A percentile compares a stretch with the other conserved stretches of the same genome.
Conservation (phyloP, 2,888 invertebrate species). For the Lumbricus terrestris region DNA sequence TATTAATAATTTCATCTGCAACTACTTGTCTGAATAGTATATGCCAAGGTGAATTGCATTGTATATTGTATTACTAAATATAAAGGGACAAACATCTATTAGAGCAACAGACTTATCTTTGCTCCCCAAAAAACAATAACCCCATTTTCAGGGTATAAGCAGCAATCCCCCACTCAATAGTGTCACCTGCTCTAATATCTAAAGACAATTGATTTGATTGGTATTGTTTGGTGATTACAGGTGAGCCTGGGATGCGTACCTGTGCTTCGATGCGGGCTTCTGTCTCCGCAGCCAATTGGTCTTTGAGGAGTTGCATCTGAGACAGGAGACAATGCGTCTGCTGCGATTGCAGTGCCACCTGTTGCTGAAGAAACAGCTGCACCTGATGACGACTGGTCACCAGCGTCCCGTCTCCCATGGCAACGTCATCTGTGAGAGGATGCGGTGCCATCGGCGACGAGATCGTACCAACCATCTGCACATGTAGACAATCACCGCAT, state of each 20-base stretch:
- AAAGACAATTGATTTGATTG: not conserved
- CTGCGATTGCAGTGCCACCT: slow-evolving; percentile 88
- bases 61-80: not conserved
- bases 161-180: not conserved
- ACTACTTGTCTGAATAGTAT: too few relatives aligned
- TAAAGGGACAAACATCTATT: not conserved
- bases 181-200: not conserved
- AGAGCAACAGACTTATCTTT: not conserved
- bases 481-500: not conserved
- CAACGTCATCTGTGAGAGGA: not conserved
- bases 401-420: slow-evolving; percentile 45
- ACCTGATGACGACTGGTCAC: slow-evolving; percentile 71
- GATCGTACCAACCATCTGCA: not conserved
- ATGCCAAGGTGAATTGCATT: too few relatives aligned
- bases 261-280: not conserved
- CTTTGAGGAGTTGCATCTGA: slow-evolving; percentile 80
- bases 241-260: not conserved
- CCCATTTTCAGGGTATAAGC: not conserved
- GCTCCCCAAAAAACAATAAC: not conserved
- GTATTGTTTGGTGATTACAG: not conserved
- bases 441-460: not conserved
- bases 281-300: slow-evolving; percentile 67
- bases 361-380: slow-evolving; percentile 75
- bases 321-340: slow-evolving; percentile 91
- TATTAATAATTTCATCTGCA: too few relatives aligned